A percentile compares a stretch with the other conserved stretches of the same genome.
Conservation (phyloP, 2,888 invertebrate species). For the Apamea monoglypha region DNA sequence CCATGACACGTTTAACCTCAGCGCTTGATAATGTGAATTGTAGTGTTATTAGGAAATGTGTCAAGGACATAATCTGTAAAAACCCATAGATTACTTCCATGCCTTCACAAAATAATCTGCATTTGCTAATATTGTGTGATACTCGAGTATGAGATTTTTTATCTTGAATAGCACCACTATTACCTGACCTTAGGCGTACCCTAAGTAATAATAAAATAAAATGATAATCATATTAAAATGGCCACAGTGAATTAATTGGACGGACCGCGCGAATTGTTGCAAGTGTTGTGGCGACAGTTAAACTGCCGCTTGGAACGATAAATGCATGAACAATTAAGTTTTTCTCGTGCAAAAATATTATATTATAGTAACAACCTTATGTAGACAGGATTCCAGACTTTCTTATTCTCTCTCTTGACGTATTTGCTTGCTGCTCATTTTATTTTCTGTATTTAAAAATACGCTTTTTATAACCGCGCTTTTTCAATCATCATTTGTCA, state of each 20-base stretch:
- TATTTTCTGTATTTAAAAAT: background rate
- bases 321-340: slow-evolving; percentile 31
- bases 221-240: slow-evolving; percentile 13
- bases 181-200: background rate
- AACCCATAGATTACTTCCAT: background rate
- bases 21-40: background rate
- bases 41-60: background rate
- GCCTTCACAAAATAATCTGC: background rate
- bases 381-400: background rate
- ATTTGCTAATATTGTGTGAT: background rate
- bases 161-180: background rate
- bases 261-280: slow-evolving; percentile 7
- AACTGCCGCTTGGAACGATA: slow-evolving; percentile 15
- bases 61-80: background rate
- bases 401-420: background rate
- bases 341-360: slow-evolving; percentile 6
- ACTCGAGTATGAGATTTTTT: background rate
- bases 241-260: slow-evolving; percentile 15
- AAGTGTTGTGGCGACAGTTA: slow-evolving; percentile 34
- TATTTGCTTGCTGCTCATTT: background rate
- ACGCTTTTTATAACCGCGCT: rapidly evolving
- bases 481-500: background rate
- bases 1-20: background rate
- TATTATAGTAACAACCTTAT: background rate
- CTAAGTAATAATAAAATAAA: slow-evolving; percentile 7